Evolutionary conservation across 2,888 invertebrate genomes (phyloP).

Genomic region (Cataglyphis cursor): DNA sequence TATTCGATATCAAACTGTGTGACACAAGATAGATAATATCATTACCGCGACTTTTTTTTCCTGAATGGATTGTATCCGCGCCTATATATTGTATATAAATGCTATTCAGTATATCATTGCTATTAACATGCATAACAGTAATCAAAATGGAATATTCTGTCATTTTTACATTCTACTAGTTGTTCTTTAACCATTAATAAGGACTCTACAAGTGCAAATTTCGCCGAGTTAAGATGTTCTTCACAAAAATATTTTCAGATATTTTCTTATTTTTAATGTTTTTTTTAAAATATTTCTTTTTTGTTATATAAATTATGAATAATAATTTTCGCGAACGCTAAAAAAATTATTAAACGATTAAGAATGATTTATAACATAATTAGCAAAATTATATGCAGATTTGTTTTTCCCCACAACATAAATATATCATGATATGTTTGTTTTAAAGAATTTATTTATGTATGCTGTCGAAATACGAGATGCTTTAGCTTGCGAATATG

Average conservation of each 20-base stretch:
- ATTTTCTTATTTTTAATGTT: not conserved
- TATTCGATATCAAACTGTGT: slow-evolving; percentile 81
- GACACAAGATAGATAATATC: slow-evolving; percentile 80
- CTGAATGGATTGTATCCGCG: slow-evolving; percentile 81
- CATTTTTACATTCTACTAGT: slow-evolving; percentile 33
- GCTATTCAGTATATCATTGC: slow-evolving; percentile 35
- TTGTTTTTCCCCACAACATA: not conserved
- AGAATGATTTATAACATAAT: not conserved
- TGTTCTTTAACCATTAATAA: slow-evolving; percentile 13
- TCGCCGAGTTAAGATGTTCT: not conserved
- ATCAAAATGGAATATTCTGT: not conserved
- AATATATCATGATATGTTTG: not conserved
- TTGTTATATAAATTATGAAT: not conserved
- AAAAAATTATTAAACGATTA: slow-evolving; percentile 17
- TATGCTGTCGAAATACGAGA: not conserved
- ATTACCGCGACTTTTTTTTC: slow-evolving; percentile 82
- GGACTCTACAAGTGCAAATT: not conserved
- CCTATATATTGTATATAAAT: slow-evolving; percentile 48
- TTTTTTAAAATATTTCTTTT: not conserved
- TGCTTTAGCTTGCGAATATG: not conserved
- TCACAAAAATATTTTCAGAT: not conserved
- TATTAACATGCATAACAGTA: slow-evolving; percentile 3
- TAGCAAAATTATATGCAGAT: slow-evolving; percentile 2
- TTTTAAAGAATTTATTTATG: not conserved
- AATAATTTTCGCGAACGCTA: not conserved